Base-by-base conservation (phyloP, 2,888 invertebrate species). In the Nemoura dubitans region DNA sequence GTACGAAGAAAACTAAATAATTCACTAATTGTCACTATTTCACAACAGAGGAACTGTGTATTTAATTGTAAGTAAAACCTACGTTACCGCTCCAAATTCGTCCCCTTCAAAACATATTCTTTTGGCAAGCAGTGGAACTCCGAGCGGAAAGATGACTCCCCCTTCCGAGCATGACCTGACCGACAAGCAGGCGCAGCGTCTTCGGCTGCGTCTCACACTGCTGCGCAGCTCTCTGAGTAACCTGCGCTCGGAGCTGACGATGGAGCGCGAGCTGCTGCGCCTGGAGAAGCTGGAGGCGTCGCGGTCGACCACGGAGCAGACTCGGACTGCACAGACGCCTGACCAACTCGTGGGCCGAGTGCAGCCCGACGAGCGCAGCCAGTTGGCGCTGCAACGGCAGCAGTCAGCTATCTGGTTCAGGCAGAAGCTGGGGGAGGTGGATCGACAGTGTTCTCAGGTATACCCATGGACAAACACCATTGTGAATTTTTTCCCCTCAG, bases 231-330 rank as follows among this genome's bases (percentile, higher is more conserved):
- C 59, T 3, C 59, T 59, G 59, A 21, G 59, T 14, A 59, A 59
- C 59, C 59, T 59, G 59, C 59, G 59, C 59, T 59, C 59, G 59
- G 59, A 59, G 59, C 59, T 59, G 59, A 59, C 59, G 59, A 59
- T 21, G 16, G 59, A 59, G 59, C 59, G 59, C 16, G 59, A 59
- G 59, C 21, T 59, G 59, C 16, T 59, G 59, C 59, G 59, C 16
- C 59, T 59, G 16, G 59, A 59, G 59, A 59, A 59, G 59, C 1
- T 21, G 21, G 59, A 59, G 59, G 59, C 59, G 59, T 10, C 36
- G 36, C 36, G 10, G 36, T 10, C 21, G 21, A 21, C 59, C 6
- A 10, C 14, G 59, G 16, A 10, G 59, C 21, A 1, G 21, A 14
- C 59, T 1, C 59, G 21, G 59, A 14, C 21, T 59, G 59, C 59